A percentile compares a stretch with the other conserved stretches of the same genome.
phyloP scores from a whole-genome alignment of 2,113 vertebrate genomes.

The Petaurus breviceps region DNA sequence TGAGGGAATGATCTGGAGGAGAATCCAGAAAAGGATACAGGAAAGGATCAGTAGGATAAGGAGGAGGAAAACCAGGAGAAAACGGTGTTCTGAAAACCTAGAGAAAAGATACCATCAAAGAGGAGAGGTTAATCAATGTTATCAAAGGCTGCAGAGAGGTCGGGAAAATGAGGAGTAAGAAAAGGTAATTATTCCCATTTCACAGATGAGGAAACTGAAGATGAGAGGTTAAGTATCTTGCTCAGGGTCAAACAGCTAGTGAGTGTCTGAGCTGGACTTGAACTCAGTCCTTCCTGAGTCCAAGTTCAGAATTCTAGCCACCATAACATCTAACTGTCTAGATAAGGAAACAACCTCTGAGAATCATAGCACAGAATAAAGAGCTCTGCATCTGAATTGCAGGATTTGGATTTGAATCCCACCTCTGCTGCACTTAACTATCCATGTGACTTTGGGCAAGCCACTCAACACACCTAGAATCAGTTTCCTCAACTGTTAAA shows the following conservation, averaged over 20 bases:
- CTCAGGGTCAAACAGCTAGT: neutral
- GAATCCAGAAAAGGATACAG: neutral
- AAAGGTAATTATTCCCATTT: neutral
- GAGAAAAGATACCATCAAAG: neutral
- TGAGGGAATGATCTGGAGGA: neutral
- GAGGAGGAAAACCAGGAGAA: neutral
- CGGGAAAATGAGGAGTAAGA: neutral
- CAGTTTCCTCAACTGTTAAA: neutral
- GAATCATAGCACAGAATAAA: neutral
- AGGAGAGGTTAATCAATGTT: neutral
- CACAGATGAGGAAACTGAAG: neutral
- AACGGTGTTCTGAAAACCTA: neutral
- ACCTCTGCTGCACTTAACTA: neutral
- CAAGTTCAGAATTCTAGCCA: neutral
- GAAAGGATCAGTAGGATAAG: neutral
- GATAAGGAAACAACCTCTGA: neutral
- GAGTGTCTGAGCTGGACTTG: neutral
- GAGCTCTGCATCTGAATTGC: neutral
- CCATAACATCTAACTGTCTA: neutral
- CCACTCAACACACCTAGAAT: neutral
- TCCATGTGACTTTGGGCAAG: neutral
- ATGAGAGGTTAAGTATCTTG: neutral
- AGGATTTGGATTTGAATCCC: neutral
- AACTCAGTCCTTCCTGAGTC: neutral
- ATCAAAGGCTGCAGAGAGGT: neutral